phyloP scores from a whole-genome alignment of 2,797 vertebrate genomes.

The Cyprinodon diabolis region DNA sequence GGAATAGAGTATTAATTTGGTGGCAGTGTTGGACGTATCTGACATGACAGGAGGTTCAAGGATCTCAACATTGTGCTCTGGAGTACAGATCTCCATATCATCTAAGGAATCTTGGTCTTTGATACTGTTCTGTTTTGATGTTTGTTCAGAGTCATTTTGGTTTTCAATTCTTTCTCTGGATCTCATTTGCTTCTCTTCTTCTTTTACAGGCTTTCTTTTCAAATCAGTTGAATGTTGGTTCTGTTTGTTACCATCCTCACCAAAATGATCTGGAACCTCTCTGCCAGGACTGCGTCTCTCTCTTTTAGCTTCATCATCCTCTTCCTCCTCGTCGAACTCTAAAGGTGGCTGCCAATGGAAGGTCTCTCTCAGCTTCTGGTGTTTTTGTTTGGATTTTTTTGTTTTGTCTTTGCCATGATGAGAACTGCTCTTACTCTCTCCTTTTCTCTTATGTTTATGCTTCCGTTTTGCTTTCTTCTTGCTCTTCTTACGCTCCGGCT shows the following conservation, averaged over 20 bases:
- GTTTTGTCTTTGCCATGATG: slow-evolving; percentile 83
- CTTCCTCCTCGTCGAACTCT: slow-evolving; percentile 95
- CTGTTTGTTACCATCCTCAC: slow-evolving; percentile 49
- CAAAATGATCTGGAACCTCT: slow-evolving; percentile 37
- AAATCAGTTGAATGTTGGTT: slow-evolving; percentile 50
- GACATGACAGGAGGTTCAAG: slow-evolving; percentile 49
- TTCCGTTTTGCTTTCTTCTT: slow-evolving; percentile 86
- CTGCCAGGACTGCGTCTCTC: slow-evolving; percentile 64
- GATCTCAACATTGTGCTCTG: slow-evolving; percentile 78
- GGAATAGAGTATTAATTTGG: slow-evolving; percentile 40
- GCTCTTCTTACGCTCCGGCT: slow-evolving; percentile 68
- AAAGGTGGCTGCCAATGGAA: slow-evolving; percentile 98
- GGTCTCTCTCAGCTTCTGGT: slow-evolving; percentile 88
- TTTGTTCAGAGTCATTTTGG: slow-evolving; percentile 50
- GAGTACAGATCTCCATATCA: slow-evolving; percentile 92
- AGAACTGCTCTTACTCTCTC: slow-evolving; percentile 72
- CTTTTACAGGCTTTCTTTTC: slow-evolving; percentile 42
- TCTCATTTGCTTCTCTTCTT: slow-evolving; percentile 44
- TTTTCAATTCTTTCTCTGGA: slow-evolving; percentile 47
- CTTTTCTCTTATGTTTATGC: slow-evolving; percentile 82
- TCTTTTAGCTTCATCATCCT: slow-evolving; percentile 81
- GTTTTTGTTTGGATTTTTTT: slow-evolving; percentile 91
- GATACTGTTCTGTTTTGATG: slow-evolving; percentile 44
- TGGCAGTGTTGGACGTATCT: slow-evolving; percentile 36
- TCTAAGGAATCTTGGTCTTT: slow-evolving; percentile 77